These are phyloP conservation scores for cattle (Bos taurus) DNA, from an alignment of 2,113 vertebrate genomes.

Conservation along the genomic window DNA sequence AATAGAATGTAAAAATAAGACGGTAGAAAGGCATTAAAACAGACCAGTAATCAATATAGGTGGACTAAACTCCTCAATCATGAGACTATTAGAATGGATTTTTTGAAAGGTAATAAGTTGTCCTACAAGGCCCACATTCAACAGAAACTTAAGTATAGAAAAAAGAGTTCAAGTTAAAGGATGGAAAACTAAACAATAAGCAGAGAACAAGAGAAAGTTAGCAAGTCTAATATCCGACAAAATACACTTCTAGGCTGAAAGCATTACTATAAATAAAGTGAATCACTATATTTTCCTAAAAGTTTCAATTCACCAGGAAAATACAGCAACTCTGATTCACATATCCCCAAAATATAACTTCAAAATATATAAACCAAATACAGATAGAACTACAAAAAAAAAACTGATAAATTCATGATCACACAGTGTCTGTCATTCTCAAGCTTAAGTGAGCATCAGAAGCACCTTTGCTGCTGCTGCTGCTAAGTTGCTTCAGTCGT, in stretches of 20 bases:
- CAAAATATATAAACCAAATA: neutral
- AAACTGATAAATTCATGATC: neutral
- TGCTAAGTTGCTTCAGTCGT: no score
- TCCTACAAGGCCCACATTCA: neutral
- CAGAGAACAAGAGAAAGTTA: neutral
- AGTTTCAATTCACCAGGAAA: neutral
- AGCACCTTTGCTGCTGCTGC: no score
- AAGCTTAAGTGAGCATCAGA: neutral
- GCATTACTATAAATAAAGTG: neutral
- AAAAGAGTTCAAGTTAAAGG: neutral
- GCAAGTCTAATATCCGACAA: neutral
- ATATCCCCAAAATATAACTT: neutral
- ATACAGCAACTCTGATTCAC: neutral
- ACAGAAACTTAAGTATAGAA: neutral
- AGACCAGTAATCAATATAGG: neutral
- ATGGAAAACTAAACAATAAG: neutral
- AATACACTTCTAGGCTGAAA: neutral
- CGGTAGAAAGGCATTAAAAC: neutral
- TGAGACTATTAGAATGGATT: neutral
- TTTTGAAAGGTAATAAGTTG: neutral
- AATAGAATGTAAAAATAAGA: neutral
- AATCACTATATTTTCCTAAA: neutral
- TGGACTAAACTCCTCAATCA: neutral
- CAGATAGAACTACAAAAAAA: neutral
- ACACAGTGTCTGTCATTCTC: neutral